These are phyloP conservation scores for Tetragonisca angustula DNA, from an alignment of 2,888 invertebrate genomes.

Conservation along the genomic window DNA sequence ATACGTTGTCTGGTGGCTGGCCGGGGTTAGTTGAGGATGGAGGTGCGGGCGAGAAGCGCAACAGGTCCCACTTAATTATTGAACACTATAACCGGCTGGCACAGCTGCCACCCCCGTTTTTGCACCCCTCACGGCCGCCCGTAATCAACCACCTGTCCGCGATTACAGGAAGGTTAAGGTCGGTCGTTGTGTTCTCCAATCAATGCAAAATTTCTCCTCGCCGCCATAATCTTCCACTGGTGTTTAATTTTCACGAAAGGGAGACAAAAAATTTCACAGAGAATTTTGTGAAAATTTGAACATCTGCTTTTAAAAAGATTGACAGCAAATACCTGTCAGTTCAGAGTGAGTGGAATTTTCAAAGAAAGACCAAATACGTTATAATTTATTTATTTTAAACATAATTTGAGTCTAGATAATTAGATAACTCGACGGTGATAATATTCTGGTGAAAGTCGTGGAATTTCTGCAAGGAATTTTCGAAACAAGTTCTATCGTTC, in stretches of 20 bases:
- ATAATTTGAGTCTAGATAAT: too few species aligned
- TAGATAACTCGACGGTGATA: neutral
- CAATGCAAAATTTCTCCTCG: conserved; percentile 21
- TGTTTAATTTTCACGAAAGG: neutral
- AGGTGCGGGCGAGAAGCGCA: conserved; percentile 78
- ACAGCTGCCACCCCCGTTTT: conserved; percentile 68
- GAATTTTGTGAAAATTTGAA: too few species aligned
- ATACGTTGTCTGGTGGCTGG: conserved; percentile 54
- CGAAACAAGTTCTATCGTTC: neutral
- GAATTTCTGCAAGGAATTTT: neutral
- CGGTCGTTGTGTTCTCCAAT: conserved; percentile 56
- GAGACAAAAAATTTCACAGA: too few species aligned
- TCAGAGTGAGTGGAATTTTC: neutral
- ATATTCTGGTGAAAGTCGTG: neutral
- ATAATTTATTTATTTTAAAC: too few species aligned
- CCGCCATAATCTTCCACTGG: neutral
- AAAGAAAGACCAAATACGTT: neutral
- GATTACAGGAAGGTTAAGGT: conserved; percentile 70
- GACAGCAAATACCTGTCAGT: too few species aligned
- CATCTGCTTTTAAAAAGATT: too few species aligned
- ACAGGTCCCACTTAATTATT: conserved; percentile 84
- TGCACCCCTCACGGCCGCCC: conserved; percentile 65
- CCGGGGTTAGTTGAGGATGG: conserved; percentile 70
- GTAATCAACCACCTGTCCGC: conserved; percentile 76
- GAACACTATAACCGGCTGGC: conserved; percentile 78